phyloP scores from a whole-genome alignment of 2,113 vertebrate species.

The Regulus satrapa region DNA sequence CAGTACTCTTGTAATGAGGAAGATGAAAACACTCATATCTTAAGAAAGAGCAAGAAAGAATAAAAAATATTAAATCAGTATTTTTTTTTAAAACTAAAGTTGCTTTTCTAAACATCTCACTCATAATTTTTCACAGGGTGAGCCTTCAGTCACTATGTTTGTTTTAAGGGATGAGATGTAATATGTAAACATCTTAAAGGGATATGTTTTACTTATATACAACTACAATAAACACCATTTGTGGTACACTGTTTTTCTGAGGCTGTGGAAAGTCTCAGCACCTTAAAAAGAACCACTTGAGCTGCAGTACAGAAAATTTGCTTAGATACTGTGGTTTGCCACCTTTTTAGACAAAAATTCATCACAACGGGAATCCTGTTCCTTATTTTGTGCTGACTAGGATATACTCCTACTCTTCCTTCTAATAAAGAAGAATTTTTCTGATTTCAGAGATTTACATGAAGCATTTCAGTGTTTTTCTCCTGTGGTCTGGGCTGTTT shows the following conservation, averaged over 20 bases:
- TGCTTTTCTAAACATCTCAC: background rate
- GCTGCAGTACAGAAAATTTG: background rate
- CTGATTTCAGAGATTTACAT: background rate
- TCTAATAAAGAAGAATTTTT: background rate
- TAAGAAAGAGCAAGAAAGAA: background rate
- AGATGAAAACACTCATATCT: background rate
- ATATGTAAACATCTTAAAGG: background rate
- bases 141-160: background rate
- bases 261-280: background rate
- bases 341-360: background rate
- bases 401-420: background rate
- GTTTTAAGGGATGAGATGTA: background rate
- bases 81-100: background rate
- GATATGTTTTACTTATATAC: background rate
- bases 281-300: background rate
- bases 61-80: background rate
- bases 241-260: background rate
- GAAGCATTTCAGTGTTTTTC: background rate
- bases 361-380: background rate
- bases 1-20: background rate
- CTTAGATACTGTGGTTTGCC: background rate
- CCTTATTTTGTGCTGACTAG: background rate
- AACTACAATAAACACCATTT: background rate
- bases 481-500: background rate
- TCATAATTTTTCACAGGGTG: background rate